phyloP scores from a whole-genome alignment of 2,113 vertebrate genomes.

The Lepisosteus oculatus region DNA sequence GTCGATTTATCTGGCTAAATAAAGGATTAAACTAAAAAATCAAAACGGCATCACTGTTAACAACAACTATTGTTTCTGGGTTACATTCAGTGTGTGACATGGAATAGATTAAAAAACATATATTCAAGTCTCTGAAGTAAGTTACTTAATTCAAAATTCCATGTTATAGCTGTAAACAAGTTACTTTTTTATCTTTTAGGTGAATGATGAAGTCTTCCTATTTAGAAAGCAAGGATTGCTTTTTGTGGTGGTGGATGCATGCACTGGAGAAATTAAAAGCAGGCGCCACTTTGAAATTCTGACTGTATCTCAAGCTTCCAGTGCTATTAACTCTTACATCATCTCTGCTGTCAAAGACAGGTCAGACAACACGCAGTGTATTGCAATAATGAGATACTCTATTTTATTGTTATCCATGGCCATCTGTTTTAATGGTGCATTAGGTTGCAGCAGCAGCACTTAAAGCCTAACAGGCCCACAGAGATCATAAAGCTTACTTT shows the following conservation, averaged over 20 bases:
- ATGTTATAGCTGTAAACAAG: background rate
- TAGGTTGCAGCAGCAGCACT: background rate
- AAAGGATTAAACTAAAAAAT: too few relatives aligned
- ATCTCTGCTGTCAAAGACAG: constrained; percentile 43
- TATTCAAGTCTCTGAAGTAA: background rate
- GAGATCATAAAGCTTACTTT: constrained; percentile 23
- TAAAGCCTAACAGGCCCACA: constrained; percentile 10
- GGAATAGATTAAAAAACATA: background rate
- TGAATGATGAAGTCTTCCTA: constrained; percentile 35
- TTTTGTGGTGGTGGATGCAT: constrained; percentile 30
- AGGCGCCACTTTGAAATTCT: constrained; percentile 36
- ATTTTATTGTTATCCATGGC: constrained; percentile 4
- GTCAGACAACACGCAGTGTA: constrained; percentile 30
- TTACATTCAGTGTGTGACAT: background rate
- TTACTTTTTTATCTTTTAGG: constrained; percentile 38
- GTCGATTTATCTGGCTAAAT: too few relatives aligned
- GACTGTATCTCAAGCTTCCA: constrained; percentile 10
- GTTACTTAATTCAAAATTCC: too few relatives aligned
- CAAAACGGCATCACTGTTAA: background rate
- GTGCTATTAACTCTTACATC: constrained; percentile 30
- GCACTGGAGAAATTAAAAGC: constrained; percentile 30
- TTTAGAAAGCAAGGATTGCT: constrained; percentile 35
- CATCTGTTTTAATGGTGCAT: constrained; percentile 4
- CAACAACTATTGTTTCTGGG: background rate
- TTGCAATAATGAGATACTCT: background rate